Base-by-base conservation (phyloP, 2,113 vertebrate species). In the Apodemus speciosus region DNA sequence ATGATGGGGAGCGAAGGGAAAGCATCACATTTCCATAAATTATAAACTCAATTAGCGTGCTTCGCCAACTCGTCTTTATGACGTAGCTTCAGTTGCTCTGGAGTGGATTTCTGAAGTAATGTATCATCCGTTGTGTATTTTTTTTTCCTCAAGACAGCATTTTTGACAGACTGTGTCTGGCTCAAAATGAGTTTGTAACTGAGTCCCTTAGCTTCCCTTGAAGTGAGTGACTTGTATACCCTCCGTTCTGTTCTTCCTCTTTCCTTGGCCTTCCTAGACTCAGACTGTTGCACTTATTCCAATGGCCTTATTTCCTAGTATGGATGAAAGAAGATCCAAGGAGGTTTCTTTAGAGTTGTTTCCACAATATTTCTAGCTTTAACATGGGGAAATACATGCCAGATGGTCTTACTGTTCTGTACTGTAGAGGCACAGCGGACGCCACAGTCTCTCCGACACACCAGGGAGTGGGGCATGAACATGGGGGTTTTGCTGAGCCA, bases 81-180 rank as follows among this genome's bases (percentile, higher is more conserved):
- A 64, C 38, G 40, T 38, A 32, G 51, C 35, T 30, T 90, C 46
- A 76, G 9, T 40, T 43, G 1, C 89, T 94, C 51, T 68, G 30
- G 40, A 62, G n/a, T 90, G 0, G 51, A 30, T 64, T 88, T 93
- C 11, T 76, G 43, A 93, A 90, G 32, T 46, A 58, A 75, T 91
- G 3, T 38, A 18, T 91, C 73, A 66, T 69, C n/a, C 46, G 9
- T 40, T 84, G 53, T 18, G 9, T 86, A 30, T 43, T 49, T 77
- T 89, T n/a, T 76, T 89, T 77, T 64, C 0, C 60, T 85, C 40
- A 49, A 46, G 58, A 20, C 25, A 83, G 46, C 40, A 46, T 84
- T 64, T 46, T 64, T 64, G 38, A 30, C 27, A 64, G 16, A 46
- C 77, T 60, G 49, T 40, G 13, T 62, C 38, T 87, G 21, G 30